phyloP scores from a whole-genome alignment of 2,113 vertebrate genomes.

The Phalacrocorax pelagicus region DNA sequence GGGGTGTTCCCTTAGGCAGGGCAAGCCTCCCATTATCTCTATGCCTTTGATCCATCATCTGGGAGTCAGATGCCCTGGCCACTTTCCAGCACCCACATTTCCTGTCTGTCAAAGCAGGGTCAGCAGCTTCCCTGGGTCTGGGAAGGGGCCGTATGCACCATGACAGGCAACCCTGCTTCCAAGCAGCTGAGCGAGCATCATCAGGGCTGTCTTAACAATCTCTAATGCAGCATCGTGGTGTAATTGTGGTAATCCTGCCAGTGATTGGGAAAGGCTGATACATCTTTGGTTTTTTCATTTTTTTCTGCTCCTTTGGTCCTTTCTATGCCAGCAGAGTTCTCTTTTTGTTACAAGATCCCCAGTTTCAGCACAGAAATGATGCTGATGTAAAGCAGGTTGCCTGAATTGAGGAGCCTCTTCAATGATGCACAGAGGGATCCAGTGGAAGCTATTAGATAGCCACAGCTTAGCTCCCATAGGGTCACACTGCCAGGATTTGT shows the following conservation, averaged over 20 bases:
- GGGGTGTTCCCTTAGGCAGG: not conserved
- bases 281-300: accelerated
- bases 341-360: not conserved
- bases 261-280: not conserved
- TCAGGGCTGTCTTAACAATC: not conserved
- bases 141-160: accelerated
- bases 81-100: accelerated
- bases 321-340: not conserved
- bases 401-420: not conserved
- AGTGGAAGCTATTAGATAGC: not conserved
- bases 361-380: not conserved
- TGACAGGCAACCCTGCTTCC: not conserved
- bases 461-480: not conserved
- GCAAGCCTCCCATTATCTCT: not conserved
- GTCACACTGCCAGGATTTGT: not conserved
- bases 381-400: not conserved
- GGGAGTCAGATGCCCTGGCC: not conserved
- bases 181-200: not conserved
- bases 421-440: not conserved
- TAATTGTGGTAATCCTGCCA: not conserved
- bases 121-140: not conserved
- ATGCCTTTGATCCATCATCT: not conserved
- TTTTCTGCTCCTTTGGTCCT: not conserved
- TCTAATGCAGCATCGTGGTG: not conserved
- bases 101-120: not conserved